Evolutionary conservation across 2,797 vertebrate species (phyloP).

Genomic region (Gadopsis marmoratus): DNA sequence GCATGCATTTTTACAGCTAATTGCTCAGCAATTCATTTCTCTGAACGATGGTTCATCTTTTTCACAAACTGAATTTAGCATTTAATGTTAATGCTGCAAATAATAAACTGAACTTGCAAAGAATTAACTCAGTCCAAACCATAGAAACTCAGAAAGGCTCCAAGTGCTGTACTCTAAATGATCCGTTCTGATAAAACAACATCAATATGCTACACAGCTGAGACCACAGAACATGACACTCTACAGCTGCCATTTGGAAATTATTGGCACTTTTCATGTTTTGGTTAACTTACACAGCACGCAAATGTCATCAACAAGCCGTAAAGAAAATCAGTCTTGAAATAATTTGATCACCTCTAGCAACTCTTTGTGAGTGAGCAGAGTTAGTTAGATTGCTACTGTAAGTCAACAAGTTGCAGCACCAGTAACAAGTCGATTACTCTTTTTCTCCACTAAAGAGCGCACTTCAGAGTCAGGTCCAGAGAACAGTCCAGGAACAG

Average conservation of each 20-base stretch:
- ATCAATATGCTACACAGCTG: conserved; percentile 81
- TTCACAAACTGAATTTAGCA: conserved; percentile 49
- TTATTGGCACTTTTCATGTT: conserved; percentile 72
- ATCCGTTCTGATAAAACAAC: conserved; percentile 80
- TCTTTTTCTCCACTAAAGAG: conserved; percentile 38
- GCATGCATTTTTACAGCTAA: conserved; percentile 37
- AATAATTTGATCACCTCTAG: conserved; percentile 52
- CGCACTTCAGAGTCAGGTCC: conserved; percentile 46
- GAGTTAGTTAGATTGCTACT: conserved; percentile 14
- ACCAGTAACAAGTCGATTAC: conserved; percentile 20
- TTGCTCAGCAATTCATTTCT: conserved; percentile 40
- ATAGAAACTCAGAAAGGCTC: conserved; percentile 53
- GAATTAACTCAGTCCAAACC: conserved; percentile 63
- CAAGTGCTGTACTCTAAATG: conserved; percentile 64
- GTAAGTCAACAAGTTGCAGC: conserved; percentile 20
- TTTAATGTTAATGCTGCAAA: conserved; percentile 51
- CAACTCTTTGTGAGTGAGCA: conserved; percentile 4
- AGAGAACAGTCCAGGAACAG: conserved; percentile 60
- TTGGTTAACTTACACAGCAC: conserved; percentile 68
- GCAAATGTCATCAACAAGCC: conserved; percentile 66
- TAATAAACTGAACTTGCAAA: conserved; percentile 51
- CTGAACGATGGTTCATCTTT: conserved; percentile 41
- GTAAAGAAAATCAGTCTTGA: conserved; percentile 33
- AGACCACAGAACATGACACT: conserved; percentile 82
- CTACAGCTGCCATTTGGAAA: conserved; percentile 81